phyloP scores from a whole-genome alignment of 2,797 vertebrate genomes.

The Cyprinella venusta region DNA sequence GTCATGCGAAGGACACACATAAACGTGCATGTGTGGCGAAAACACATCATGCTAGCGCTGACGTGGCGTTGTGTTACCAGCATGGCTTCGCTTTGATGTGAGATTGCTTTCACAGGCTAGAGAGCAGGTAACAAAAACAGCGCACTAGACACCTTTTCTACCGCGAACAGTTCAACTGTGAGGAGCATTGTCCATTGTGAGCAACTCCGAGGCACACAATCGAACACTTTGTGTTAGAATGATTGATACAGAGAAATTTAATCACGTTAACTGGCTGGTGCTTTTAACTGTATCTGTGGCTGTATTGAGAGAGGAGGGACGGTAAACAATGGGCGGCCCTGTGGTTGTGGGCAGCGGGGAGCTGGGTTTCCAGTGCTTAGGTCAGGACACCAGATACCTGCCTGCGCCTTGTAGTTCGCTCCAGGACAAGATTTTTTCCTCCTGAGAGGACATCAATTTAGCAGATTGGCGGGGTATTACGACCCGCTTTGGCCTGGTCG shows the following conservation, averaged over 20 bases:
- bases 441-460: constrained; percentile 60
- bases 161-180: constrained; percentile 61
- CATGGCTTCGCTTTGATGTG: constrained; percentile 64
- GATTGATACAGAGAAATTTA: constrained; percentile 68
- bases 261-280: constrained; percentile 62
- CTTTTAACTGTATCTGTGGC: constrained; percentile 67
- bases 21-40: background rate
- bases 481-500: constrained; percentile 37
- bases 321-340: constrained; percentile 74
- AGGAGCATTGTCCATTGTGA: constrained; percentile 64
- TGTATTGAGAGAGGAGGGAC: constrained; percentile 55
- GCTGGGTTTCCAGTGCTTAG: constrained; percentile 73
- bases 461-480: constrained; percentile 51
- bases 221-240: constrained; percentile 67
- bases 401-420: constrained; percentile 67
- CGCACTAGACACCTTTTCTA: constrained; percentile 62
- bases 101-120: constrained; percentile 65
- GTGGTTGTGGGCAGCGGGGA: constrained; percentile 66
- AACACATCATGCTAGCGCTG: constrained; percentile 56
- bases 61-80: constrained; percentile 64
- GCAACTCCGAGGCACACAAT: constrained; percentile 58
- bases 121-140: constrained; percentile 60
- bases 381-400: constrained; percentile 73
- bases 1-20: constrained; percentile 53
- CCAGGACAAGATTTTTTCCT: constrained; percentile 72